Percentiles rank a stretch among this genome's conserved stretches.
phyloP scores from a whole-genome alignment of 2,888 invertebrate species.

The Cloeon dipterum region DNA sequence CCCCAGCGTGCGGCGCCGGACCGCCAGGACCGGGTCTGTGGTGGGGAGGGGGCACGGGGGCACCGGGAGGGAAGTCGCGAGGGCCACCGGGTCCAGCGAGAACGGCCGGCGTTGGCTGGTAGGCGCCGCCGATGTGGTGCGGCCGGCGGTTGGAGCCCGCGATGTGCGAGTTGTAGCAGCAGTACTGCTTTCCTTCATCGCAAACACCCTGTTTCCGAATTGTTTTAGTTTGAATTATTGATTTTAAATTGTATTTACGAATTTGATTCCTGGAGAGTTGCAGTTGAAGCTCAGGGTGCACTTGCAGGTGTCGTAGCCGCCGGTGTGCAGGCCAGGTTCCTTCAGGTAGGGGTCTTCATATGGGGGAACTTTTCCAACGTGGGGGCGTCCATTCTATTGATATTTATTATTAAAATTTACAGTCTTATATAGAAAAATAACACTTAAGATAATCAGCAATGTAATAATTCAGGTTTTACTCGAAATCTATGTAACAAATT shows the following conservation, averaged over 20 bases:
- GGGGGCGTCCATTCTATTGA: no score
- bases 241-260: conserved; percentile 17
- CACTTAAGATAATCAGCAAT: no score
- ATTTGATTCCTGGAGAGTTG: conserved; percentile 22
- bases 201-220: conserved; percentile 31
- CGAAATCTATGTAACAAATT: no score
- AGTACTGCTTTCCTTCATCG: conserved; percentile 34
- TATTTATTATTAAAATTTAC: no score
- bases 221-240: neutral
- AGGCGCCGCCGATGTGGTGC: neutral
- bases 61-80: conserved; percentile 15
- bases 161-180: conserved; percentile 26
- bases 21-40: conserved; percentile 3
- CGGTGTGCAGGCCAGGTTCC: neutral
- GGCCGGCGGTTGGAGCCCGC: conserved; percentile 7
- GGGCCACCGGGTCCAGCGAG: conserved; percentile 26
- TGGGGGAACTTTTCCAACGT: no score
- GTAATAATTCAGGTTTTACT: no score
- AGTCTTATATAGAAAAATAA: no score
- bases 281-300: neutral
- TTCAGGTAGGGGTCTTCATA: neutral
- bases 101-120: conserved; percentile 11
- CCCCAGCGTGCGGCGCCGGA: no score
- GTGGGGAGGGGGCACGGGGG: conserved; percentile 10
- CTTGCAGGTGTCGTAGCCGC: conserved; percentile 1